Conservation (phyloP, 92 coral and sea anemone species). For the Anthopleura xanthogrammica region DNA sequence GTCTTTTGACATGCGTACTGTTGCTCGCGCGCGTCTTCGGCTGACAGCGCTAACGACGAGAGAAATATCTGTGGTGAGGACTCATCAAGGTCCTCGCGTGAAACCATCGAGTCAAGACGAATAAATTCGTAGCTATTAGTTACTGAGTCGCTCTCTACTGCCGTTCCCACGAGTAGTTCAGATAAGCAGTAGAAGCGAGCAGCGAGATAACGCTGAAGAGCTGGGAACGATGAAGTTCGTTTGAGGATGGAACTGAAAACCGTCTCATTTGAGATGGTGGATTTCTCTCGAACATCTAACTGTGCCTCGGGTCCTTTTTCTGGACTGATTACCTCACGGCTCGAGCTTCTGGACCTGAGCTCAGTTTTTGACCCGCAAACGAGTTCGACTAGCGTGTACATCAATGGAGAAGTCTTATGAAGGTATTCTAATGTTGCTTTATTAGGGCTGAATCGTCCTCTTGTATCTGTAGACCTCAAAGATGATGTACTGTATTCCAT, state of each 20-base stretch:
- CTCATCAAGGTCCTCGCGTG: conserved; percentile 34
- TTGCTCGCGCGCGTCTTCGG: conserved; percentile 57
- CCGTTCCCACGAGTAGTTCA: conserved; percentile 61
- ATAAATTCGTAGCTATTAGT: conserved; percentile 69
- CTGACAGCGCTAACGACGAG: conserved; percentile 60
- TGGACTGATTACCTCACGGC: not conserved
- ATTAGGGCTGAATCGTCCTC: conserved; percentile 74
- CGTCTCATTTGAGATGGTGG: conserved; percentile 37
- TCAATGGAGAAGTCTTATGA: conserved; percentile 72
- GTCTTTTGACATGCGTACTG: conserved; percentile 68
- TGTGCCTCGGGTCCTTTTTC: not conserved
- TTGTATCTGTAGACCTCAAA: conserved; percentile 36
- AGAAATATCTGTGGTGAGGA: conserved; percentile 60
- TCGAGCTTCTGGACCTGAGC: not conserved
- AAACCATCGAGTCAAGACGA: conserved; percentile 45
- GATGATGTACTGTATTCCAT: conserved; percentile 53
- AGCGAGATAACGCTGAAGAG: conserved; percentile 81
- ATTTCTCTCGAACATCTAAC: conserved; percentile 14
- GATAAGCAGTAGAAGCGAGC: conserved; percentile 77
- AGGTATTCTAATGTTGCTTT: conserved; percentile 68
- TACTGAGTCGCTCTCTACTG: conserved; percentile 44
- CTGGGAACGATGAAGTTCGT: conserved; percentile 61
- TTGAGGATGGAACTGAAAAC: conserved; percentile 69
- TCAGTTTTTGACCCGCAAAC: conserved; percentile 50
- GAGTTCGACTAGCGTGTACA: conserved; percentile 77